phyloP scores from a whole-genome alignment of 1,140 invertebrate species.

The Lasioglossum albipes region DNA sequence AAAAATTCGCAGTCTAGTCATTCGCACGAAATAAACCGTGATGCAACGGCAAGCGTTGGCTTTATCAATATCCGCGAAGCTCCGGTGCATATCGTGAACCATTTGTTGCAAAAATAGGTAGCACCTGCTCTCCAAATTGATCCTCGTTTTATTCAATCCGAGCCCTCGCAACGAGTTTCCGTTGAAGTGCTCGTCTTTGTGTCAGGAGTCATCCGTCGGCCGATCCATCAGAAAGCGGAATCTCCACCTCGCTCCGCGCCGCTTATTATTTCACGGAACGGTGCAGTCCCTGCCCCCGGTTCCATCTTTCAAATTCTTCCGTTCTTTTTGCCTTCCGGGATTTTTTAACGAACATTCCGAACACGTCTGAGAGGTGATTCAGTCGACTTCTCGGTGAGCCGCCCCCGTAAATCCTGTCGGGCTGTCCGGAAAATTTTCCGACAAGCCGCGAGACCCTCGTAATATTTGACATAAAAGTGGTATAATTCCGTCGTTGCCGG shows the following conservation, averaged over 20 bases:
- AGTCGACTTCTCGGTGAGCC: background rate
- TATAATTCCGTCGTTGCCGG: conserved; percentile 23
- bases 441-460: background rate
- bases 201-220: background rate
- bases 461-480: conserved; percentile 18
- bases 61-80: too few relatives aligned
- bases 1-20: too few relatives aligned
- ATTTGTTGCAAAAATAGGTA: background rate
- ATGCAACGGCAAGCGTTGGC: too few relatives aligned
- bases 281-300: background rate
- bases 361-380: background rate
- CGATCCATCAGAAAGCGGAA: background rate
- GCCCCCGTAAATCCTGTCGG: background rate
- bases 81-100: background rate
- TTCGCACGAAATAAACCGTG: too few relatives aligned
- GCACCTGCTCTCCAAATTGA: background rate
- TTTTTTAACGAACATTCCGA: background rate
- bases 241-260: background rate
- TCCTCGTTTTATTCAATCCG: background rate
- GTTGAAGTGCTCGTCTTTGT: background rate
- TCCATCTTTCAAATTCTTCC: background rate
- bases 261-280: background rate
- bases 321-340: background rate
- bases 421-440: background rate
- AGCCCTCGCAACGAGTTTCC: background rate